Conservation (phyloP, 2,888 invertebrate genomes). For the Heliconius sara region DNA sequence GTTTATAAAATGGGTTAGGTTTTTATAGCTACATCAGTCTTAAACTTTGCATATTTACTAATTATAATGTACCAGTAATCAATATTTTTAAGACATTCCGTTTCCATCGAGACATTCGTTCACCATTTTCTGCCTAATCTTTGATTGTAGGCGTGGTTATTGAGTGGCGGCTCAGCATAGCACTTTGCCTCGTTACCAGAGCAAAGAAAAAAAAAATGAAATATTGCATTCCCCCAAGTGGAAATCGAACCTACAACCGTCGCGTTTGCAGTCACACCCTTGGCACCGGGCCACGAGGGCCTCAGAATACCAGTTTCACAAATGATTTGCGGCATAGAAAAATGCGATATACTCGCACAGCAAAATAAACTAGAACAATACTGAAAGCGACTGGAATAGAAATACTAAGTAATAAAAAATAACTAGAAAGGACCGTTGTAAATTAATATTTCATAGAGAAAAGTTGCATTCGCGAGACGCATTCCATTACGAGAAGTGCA, state of each 20-base stretch:
- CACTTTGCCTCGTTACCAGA: neutral
- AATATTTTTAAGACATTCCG: neutral
- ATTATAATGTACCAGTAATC: neutral
- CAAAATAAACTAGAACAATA: slow-evolving; percentile 22
- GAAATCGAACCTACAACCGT: too few species aligned
- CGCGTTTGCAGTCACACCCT: too few species aligned
- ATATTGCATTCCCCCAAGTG: neutral
- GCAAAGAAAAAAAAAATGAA: neutral
- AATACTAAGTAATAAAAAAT: slow-evolving; percentile 37
- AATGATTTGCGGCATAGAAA: neutral
- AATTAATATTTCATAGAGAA: slow-evolving; percentile 45
- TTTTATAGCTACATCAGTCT: neutral
- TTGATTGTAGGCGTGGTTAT: neutral
- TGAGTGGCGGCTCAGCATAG: neutral
- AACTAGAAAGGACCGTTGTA: slow-evolving; percentile 34
- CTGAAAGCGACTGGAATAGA: slow-evolving; percentile 31
- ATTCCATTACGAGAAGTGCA: slow-evolving; percentile 36
- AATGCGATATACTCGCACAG: slow-evolving; percentile 1
- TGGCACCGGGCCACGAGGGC: too few species aligned
- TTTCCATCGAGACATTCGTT: neutral
- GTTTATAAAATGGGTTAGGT: neutral
- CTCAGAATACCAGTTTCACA: neutral
- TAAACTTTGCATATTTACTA: neutral
- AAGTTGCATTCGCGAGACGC: slow-evolving; percentile 38
- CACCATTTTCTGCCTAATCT: neutral